Conservation (phyloP, 2,113 vertebrate species). For the Hippoglossus stenolepis region DNA sequence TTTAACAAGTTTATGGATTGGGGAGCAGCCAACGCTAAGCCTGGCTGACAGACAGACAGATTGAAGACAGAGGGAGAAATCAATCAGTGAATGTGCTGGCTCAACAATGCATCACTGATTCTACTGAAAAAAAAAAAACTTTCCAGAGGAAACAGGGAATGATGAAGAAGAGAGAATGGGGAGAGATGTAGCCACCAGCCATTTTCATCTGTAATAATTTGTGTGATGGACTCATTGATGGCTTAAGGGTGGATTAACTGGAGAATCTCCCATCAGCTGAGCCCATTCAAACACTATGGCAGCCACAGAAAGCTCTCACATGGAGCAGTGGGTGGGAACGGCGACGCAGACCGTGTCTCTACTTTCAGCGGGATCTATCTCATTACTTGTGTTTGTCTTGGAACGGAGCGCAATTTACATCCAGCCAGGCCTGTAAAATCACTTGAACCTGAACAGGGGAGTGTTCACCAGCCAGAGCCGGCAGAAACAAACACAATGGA, state of each 20-base stretch:
- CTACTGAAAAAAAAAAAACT: slow-evolving; percentile 28
- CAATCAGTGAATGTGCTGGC: slow-evolving; percentile 55
- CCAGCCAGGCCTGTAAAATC: slow-evolving; percentile 64
- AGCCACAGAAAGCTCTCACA: slow-evolving; percentile 41
- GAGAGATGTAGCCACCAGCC: slow-evolving; percentile 17
- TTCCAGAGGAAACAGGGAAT: background rate
- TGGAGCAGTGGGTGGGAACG: slow-evolving; percentile 37
- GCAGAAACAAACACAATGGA: slow-evolving; percentile 53
- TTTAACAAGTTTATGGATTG: slow-evolving; percentile 55
- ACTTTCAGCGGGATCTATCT: slow-evolving; percentile 60
- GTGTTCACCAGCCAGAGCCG: slow-evolving; percentile 52
- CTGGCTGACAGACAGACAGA: slow-evolving; percentile 63
- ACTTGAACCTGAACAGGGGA: slow-evolving; percentile 62
- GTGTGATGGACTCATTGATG: slow-evolving; percentile 51
- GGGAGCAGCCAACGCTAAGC: slow-evolving; percentile 35
- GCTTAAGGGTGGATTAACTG: slow-evolving; percentile 58
- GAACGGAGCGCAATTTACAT: slow-evolving; percentile 69
- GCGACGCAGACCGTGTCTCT: slow-evolving; percentile 44
- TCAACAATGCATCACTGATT: slow-evolving; percentile 66
- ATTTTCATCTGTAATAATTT: slow-evolving; percentile 60
- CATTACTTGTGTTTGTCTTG: slow-evolving; percentile 75
- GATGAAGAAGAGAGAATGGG: background rate
- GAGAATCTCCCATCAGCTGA: slow-evolving; percentile 47
- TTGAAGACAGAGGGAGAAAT: slow-evolving; percentile 70
- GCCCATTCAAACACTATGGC: slow-evolving; percentile 47